Evolutionary conservation across 1,140 invertebrate genomes (phyloP).

Genomic region (Campodea augens): DNA sequence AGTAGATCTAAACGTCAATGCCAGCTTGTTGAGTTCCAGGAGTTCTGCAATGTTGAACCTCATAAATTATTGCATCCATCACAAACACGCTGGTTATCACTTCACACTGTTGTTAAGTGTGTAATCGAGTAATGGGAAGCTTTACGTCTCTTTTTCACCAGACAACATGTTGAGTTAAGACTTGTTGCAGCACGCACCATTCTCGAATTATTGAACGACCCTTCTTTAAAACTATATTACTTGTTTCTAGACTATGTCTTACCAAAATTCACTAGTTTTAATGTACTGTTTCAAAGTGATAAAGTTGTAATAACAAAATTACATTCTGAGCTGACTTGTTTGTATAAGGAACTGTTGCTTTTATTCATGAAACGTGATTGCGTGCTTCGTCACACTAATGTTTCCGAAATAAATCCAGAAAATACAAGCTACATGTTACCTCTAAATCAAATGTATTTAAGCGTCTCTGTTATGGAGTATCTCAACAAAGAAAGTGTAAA

Average conservation of each 20-base stretch:
- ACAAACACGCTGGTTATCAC: slow-evolving; percentile 19
- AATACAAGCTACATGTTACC: no score
- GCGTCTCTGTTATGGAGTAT: no score
- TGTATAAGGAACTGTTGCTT: neutral
- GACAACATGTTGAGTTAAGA: neutral
- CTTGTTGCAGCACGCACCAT: neutral
- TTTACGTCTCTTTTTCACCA: neutral
- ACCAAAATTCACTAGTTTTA: neutral
- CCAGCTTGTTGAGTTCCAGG: slow-evolving; percentile 15
- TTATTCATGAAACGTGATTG: neutral
- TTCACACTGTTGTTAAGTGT: slow-evolving; percentile 13
- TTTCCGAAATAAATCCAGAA: no score
- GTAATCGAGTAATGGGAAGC: neutral
- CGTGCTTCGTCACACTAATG: no score
- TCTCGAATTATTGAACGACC: neutral
- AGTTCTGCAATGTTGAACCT: slow-evolving; percentile 14
- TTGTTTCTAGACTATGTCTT: neutral
- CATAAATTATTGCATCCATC: slow-evolving; percentile 15
- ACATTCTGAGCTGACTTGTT: neutral
- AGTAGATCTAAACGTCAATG: slow-evolving; percentile 15
- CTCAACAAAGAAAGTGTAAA: no score
- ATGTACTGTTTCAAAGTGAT: neutral
- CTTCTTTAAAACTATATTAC: neutral
- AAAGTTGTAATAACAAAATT: neutral
- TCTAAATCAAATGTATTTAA: no score